phyloP scores from a whole-genome alignment of 2,888 invertebrate species.

The Drosophila neotestacea region DNA sequence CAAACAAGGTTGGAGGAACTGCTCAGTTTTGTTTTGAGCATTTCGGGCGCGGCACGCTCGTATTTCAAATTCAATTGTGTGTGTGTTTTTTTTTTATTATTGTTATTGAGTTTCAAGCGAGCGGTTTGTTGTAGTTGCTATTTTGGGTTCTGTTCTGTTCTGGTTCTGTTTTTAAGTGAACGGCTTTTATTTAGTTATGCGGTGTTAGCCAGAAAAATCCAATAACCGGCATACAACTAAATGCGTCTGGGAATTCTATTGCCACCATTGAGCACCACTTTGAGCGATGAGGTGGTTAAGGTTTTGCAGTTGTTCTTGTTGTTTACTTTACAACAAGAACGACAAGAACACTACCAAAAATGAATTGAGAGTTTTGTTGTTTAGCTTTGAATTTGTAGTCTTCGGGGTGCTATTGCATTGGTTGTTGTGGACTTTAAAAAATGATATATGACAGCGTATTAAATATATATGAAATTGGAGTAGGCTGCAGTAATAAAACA shows the following conservation, averaged over 20 bases:
- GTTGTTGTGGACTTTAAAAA: slow-evolving; percentile 9
- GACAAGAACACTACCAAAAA: slow-evolving; percentile 4
- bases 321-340: neutral
- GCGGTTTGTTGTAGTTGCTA: slow-evolving; percentile 45
- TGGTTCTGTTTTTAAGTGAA: slow-evolving; percentile 54
- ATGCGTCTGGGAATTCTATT: slow-evolving; percentile 54
- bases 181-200: slow-evolving; percentile 68
- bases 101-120: slow-evolving; percentile 49
- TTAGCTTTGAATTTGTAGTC: slow-evolving; percentile 11
- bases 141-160: slow-evolving; percentile 17
- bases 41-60: slow-evolving; percentile 48
- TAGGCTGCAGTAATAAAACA: neutral
- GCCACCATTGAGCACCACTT: slow-evolving; percentile 34
- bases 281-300: slow-evolving; percentile 53
- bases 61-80: slow-evolving; percentile 69
- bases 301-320: neutral
- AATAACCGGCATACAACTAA: slow-evolving; percentile 56
- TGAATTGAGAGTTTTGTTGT: slow-evolving; percentile 17
- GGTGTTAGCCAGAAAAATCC: slow-evolving; percentile 58
- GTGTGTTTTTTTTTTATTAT: slow-evolving; percentile 23
- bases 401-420: slow-evolving; percentile 24
- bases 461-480: slow-evolving; percentile 3
- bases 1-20: slow-evolving; percentile 18
- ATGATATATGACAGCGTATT: slow-evolving; percentile 24
- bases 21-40: slow-evolving; percentile 44